Base-by-base conservation (phyloP, 2,113 vertebrate species). In the Rhodinocichla rosea region DNA sequence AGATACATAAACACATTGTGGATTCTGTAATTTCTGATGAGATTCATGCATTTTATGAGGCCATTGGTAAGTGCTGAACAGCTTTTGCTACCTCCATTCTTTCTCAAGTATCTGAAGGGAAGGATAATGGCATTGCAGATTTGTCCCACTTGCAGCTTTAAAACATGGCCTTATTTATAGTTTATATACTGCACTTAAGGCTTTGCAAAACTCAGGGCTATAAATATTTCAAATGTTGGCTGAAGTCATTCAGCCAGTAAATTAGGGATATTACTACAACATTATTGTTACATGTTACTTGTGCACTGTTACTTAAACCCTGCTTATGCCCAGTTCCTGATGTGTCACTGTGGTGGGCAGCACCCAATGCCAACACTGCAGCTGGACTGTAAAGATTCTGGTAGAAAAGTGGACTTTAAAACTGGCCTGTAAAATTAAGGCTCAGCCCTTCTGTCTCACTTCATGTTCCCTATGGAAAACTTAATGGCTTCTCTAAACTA, bases 271-370 rank as follows among this genome's bases (percentile, higher is more conserved):
- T 53, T 30, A 52, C 18, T 39, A 71, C 27, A 39, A 35, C 1
- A 4, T 59, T 78, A 57, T 53, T 85, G 69, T 42, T 50, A 57
- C 16, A 30, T 35, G 50, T 68, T 33, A 59, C n/a, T 55, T 64
- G 15, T 1, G 3, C 3, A 1, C 32, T 52, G 11, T 30, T 69
- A 60, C 16, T 73, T 40, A 89, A 67, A 47, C 7, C 60, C 53
- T 47, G 44, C 30, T 55, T 30, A 53, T 16, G 60, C 28, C 55
- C 35, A 56, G 37, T 21, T 47, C 17, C 42, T 49, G 37, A 63
- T 10, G 0, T 35, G 37, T 11, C 44, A 67, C n/a, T 0, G 0
- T 1, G 39, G 23, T 0, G 0, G 10, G 33, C 65, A 79, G 42
- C 26, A 82, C 32, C 9, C 3, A 2, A 42, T 19, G n/a, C 21